These are phyloP conservation scores for Lithobates pipiens DNA, from an alignment of 2,797 vertebrate genomes.

Conservation along the genomic window DNA sequence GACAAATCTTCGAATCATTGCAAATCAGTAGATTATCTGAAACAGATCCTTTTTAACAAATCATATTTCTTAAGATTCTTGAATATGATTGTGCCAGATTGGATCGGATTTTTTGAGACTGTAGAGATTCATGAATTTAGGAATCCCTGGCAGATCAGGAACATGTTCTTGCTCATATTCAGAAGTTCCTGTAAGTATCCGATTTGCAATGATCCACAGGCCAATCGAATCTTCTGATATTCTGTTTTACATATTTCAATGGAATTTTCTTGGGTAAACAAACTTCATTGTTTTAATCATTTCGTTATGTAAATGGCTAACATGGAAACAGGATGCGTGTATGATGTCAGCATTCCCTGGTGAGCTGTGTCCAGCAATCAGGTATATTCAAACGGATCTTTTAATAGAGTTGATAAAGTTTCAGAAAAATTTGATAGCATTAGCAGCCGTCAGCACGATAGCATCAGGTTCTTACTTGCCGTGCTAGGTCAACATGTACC, in stretches of 20 bases:
- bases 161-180: neutral
- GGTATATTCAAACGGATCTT: constrained; percentile 86
- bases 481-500: constrained; percentile 93
- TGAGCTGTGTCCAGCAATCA: constrained; percentile 53
- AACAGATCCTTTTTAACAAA: no score
- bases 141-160: neutral
- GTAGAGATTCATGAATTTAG: neutral
- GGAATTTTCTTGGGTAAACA: constrained; percentile 8
- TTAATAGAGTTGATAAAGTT: constrained; percentile 86
- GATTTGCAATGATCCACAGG: neutral
- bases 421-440: constrained; percentile 96
- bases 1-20: no score
- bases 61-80: no score
- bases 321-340: constrained; percentile 50
- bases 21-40: no score
- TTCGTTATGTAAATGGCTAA: constrained; percentile 30
- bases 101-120: neutral
- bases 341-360: constrained; percentile 30
- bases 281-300: constrained; percentile 44
- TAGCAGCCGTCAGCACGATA: constrained; percentile 90
- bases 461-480: constrained; percentile 93
- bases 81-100: neutral
- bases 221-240: neutral
- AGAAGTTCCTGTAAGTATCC: no score
- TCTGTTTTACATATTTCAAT: constrained; percentile 29